Evolutionary conservation across 2,888 invertebrate genomes (phyloP), one percentile per base, ranked within the genome.

Genomic region (Acanthococcus lagerstroemiae): DNA sequence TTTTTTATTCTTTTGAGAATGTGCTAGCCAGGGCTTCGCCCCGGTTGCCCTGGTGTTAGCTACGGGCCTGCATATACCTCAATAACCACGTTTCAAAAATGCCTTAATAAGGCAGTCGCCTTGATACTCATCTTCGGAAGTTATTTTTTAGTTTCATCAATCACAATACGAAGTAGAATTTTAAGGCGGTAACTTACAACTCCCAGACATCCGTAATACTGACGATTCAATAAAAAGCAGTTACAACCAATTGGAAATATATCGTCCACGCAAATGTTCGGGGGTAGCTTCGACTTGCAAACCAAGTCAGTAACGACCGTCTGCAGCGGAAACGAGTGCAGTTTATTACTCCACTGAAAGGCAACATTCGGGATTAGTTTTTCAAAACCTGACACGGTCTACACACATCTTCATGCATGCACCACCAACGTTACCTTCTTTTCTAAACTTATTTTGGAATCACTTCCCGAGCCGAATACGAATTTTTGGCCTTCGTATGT

Each of bases 191-290:
- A 57, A 72, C 73, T 71, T 75, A 92, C 91, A 73, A 83, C 83
- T 55, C 88, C 94, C 74, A 83, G 79, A 55, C 84, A 82, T 0
- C 93, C 95, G 74, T 92, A 93, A 76, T 88, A 85, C 5, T 86
- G 88, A 70, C 84, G 83, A 6, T 83, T 84, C 0, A 94, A 80
- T 76, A 90, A 83, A 75, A 93, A 94, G 71, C 90, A 86, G 1
- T 74, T 73, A 60, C 83, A 82, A 0, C 84, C 84, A 0, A 79
- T 75, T 0, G 85, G 83, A 73, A 88, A 94, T 1, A 90, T 80
- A 67, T 85, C 81, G 72, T 77, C 75, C n/a, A 85, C 73, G 22
- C 78, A 76, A 61, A 77, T 79, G 44, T 78, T 74, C 2, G 74
- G 71, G 70, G 76, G 26, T 22, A 66, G 66, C 9, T 45, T 77